phyloP scores from a whole-genome alignment of 1,140 invertebrate genomes.

The Dufourea novaeangliae region DNA sequence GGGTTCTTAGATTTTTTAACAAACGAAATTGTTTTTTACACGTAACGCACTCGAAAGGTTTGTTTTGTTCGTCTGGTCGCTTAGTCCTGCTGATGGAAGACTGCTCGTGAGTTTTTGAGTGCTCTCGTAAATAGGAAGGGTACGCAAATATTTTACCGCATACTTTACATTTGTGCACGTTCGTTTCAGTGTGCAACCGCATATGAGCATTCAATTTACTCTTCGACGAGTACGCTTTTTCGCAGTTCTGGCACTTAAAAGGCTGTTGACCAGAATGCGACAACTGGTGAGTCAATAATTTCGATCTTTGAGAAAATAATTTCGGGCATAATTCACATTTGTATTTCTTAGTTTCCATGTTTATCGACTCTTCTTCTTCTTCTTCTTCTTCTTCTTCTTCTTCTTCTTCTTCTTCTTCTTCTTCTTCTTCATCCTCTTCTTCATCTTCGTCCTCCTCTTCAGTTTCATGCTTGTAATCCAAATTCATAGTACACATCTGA shows the following conservation, averaged over 20 bases:
- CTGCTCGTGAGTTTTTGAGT: conserved; percentile 73
- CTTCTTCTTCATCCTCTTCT: conserved; percentile 23
- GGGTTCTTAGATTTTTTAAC: conserved; percentile 74
- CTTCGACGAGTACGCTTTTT: conserved; percentile 76
- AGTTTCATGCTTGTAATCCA: conserved; percentile 51
- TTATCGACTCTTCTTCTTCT: conserved; percentile 8
- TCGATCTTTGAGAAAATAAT: conserved; percentile 78
- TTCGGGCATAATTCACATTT: conserved; percentile 79
- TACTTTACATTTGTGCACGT: conserved; percentile 76
- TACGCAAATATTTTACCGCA: conserved; percentile 79
- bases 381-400: conserved; percentile 15
- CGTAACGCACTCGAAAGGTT: conserved; percentile 70
- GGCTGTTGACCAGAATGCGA: conserved; percentile 74
- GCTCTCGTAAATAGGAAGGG: conserved; percentile 78
- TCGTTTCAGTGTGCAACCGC: conserved; percentile 75
- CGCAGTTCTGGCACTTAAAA: conserved; percentile 75
- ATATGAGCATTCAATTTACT: conserved; percentile 78
- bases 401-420: conserved; percentile 24
- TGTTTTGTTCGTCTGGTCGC: conserved; percentile 7
- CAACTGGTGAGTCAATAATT: conserved; percentile 76
- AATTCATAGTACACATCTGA: conserved; percentile 24
- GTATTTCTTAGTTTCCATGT: conserved; percentile 60
- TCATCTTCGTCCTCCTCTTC: too few species aligned
- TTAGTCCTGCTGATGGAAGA: conserved; percentile 22
- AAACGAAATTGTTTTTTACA: conserved; percentile 76